Percentiles rank a stretch among this genome's conserved stretches.
These are phyloP conservation scores for Todus mexicanus DNA, from an alignment of 2,797 vertebrate species.

Conservation along the genomic window DNA sequence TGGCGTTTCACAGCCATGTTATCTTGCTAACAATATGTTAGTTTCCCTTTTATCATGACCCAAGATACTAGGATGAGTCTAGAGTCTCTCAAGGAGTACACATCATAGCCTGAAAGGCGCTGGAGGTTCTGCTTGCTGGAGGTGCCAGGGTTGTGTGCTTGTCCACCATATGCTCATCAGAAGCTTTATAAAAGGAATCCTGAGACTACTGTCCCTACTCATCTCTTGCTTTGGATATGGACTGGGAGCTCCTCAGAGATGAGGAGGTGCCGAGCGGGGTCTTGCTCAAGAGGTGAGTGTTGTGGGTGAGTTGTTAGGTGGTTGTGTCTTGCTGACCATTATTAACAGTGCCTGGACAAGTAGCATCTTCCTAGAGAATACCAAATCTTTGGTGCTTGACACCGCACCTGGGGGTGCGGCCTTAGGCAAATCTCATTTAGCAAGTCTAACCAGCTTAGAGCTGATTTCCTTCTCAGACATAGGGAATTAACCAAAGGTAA, in stretches of 20 bases:
- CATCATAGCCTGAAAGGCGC: not conserved
- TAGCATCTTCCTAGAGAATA: not conserved
- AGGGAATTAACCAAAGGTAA: not conserved
- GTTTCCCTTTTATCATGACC: not conserved
- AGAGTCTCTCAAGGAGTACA: not conserved
- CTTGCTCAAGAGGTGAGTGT: not conserved
- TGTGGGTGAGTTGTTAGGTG: not conserved
- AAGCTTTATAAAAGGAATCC: not conserved
- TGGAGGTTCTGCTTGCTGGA: not conserved
- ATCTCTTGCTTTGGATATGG: not conserved
- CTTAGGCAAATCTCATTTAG: not conserved
- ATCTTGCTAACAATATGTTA: not conserved
- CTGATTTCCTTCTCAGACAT: conserved; percentile 48
- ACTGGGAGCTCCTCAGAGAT: not conserved
- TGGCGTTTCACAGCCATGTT: not conserved
- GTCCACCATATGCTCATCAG: not conserved
- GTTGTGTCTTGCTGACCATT: not conserved
- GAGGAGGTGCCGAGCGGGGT: not conserved
- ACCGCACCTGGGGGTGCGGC: not conserved
- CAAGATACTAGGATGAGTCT: not conserved
- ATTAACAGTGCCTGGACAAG: not conserved
- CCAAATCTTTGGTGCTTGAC: not conserved
- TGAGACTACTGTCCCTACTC: not conserved
- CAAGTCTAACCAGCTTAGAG: not conserved
- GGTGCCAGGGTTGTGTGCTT: not conserved